A percentile compares a stretch with the other conserved stretches of the same genome.
phyloP scores from a whole-genome alignment of 2,113 vertebrate genomes.

The Protomyctophum bolini region DNA sequence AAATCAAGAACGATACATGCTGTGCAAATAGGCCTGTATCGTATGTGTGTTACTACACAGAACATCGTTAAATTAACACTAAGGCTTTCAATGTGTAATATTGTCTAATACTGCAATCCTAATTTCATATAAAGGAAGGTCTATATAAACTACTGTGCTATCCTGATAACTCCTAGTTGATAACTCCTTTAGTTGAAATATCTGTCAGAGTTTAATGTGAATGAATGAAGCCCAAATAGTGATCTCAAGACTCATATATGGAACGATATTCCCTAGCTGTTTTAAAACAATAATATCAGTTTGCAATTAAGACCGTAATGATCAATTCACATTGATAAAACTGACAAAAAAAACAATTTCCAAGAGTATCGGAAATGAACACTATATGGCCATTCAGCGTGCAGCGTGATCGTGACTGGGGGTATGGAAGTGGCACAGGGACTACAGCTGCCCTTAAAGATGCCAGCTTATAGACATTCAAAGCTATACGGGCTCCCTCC shows the following conservation, averaged over 20 bases:
- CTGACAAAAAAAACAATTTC: slow-evolving; percentile 16
- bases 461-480: slow-evolving; percentile 62
- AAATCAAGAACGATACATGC: not conserved
- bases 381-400: slow-evolving; percentile 59
- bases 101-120: too few species aligned
- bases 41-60: too few species aligned
- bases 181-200: too few species aligned
- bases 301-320: slow-evolving; percentile 48
- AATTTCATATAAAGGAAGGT: too few species aligned
- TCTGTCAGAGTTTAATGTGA: too few species aligned
- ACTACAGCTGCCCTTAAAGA: slow-evolving; percentile 71
- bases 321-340: slow-evolving; percentile 50
- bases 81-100: too few species aligned
- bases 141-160: too few species aligned
- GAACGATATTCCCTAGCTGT: slow-evolving; percentile 18
- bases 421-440: slow-evolving; percentile 43
- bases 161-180: too few species aligned
- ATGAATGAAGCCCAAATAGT: not conserved
- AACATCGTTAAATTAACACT: too few species aligned
- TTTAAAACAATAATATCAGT: slow-evolving; percentile 15
- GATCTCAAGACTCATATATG: slow-evolving; percentile 25
- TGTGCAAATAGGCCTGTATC: too few species aligned
- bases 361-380: slow-evolving; percentile 10
- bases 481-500: slow-evolving; percentile 43
- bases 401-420: slow-evolving; percentile 26